These are phyloP conservation scores for Osedax fenrisi DNA, from an alignment of 2,888 invertebrate genomes.

Conservation along the genomic window DNA sequence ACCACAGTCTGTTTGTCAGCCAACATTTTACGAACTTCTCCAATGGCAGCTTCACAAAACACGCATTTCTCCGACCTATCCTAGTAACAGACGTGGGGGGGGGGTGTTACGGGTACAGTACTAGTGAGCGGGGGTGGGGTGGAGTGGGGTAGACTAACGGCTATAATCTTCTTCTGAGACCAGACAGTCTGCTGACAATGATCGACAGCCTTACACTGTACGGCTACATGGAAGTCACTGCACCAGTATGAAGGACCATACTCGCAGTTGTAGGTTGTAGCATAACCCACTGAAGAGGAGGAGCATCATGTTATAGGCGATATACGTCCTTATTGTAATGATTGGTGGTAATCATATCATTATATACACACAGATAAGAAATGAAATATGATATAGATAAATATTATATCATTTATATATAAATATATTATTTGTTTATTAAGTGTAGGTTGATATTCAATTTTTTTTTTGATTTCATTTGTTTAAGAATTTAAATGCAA, in stretches of 20 bases:
- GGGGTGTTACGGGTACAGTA: too few species aligned
- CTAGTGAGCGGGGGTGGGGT: too few species aligned
- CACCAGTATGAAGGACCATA: conserved; percentile 38
- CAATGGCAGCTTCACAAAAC: conserved; percentile 33
- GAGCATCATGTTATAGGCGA: too few species aligned
- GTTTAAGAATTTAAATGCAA: too few species aligned
- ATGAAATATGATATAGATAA: too few species aligned
- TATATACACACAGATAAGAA: too few species aligned
- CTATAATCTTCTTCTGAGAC: conserved; percentile 31
- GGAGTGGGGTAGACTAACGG: conserved; percentile 24
- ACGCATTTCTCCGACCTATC: conserved; percentile 30
- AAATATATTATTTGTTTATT: too few species aligned
- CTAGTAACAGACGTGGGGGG: conserved; percentile 22
- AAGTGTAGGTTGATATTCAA: too few species aligned
- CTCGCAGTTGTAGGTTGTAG: conserved; percentile 29
- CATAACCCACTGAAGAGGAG: not conserved
- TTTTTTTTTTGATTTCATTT: too few species aligned
- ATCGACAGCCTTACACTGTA: conserved; percentile 35
- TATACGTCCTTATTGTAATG: too few species aligned
- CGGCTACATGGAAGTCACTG: conserved; percentile 35
- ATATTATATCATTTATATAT: too few species aligned
- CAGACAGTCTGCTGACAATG: conserved; percentile 38
- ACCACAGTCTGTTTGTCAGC: conserved; percentile 31
- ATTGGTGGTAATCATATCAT: too few species aligned
- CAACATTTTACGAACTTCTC: conserved; percentile 29